Evolutionary conservation across 2,797 vertebrate genomes (phyloP).

Genomic region (Enteromius trimaculatus): DNA sequence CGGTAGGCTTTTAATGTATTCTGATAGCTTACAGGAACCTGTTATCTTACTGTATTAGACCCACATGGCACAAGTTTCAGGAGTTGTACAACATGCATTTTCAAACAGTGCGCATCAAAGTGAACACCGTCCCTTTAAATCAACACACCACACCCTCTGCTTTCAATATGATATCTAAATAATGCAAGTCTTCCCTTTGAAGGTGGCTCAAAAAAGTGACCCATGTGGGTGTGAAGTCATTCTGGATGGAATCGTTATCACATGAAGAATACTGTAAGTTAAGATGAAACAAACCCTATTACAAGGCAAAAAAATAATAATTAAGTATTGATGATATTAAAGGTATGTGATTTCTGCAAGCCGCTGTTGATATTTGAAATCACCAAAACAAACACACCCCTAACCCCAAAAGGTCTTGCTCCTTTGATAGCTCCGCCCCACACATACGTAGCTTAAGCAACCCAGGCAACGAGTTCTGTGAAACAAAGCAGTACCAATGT

Average conservation of each 20-base stretch:
- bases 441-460: too few relatives aligned
- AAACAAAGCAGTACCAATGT: too few relatives aligned
- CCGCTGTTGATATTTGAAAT: too few relatives aligned
- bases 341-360: too few relatives aligned
- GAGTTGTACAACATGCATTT: background rate
- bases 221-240: conserved; percentile 4
- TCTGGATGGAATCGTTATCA: background rate
- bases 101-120: background rate
- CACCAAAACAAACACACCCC: too few relatives aligned
- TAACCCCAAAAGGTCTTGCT: too few relatives aligned
- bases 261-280: background rate
- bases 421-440: too few relatives aligned
- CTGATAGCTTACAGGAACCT: background rate
- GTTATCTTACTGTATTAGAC: background rate
- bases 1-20: background rate
- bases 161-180: conserved; percentile 6
- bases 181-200: conserved; percentile 28
- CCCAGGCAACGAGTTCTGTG: too few relatives aligned
- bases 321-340: too few relatives aligned
- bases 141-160: conserved; percentile 9
- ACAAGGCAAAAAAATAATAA: too few relatives aligned
- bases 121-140: conserved; percentile 34
- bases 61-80: background rate
- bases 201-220: conserved; percentile 1
- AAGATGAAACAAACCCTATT: background rate